Conservation (phyloP, 2,113 vertebrate genomes). For the Nematolebias whitei region DNA sequence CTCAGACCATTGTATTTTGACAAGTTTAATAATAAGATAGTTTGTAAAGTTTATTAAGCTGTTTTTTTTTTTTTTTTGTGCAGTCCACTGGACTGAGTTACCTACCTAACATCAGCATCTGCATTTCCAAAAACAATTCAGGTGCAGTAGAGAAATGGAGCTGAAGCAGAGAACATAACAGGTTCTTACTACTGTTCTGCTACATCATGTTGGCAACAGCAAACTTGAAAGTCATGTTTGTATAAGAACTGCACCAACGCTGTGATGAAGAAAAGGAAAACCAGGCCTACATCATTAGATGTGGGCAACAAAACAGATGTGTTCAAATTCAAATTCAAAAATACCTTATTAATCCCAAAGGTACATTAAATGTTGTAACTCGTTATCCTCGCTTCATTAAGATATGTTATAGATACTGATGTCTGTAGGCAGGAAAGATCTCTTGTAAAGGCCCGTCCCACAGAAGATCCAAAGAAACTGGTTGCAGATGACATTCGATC, state of each 20-base stretch:
- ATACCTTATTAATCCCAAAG: no score
- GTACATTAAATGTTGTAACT: no score
- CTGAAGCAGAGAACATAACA: neutral
- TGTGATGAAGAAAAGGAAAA: neutral
- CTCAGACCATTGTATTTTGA: neutral
- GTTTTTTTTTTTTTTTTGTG: constrained; percentile 9
- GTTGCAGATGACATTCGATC: no score
- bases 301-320: neutral
- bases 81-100: neutral
- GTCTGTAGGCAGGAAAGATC: no score
- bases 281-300: neutral
- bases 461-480: no score
- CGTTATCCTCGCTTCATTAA: no score
- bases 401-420: no score
- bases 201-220: neutral
- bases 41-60: constrained; percentile 1
- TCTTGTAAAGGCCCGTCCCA: no score
- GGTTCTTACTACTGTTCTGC: neutral
- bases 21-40: neutral
- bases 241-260: neutral
- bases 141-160: neutral
- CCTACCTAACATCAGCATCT: constrained; percentile 3
- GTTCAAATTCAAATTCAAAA: no score
- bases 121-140: constrained; percentile 1
- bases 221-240: neutral